A percentile compares a stretch with the other conserved stretches of the same genome.
These are phyloP conservation scores for Octonoba sinensis DNA, from an alignment of 2,888 invertebrate genomes.

Conservation along the genomic window DNA sequence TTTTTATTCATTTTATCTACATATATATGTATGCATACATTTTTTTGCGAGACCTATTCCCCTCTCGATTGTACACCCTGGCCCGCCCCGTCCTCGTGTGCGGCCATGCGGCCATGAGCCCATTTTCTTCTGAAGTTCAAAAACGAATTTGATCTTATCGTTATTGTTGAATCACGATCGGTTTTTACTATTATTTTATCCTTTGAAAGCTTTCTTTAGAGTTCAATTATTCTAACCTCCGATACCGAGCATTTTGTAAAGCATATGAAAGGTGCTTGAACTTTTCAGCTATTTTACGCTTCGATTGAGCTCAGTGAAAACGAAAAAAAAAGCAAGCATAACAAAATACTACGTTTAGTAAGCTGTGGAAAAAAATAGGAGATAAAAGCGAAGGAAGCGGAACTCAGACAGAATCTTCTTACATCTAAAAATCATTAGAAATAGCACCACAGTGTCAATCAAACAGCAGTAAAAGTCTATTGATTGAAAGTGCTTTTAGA, in stretches of 20 bases:
- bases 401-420: slow-evolving; percentile 19
- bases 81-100: no score
- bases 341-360: slow-evolving; percentile 24
- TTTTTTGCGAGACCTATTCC: no score
- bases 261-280: slow-evolving; percentile 21
- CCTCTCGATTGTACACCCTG: no score
- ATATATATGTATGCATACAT: no score
- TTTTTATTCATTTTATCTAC: no score
- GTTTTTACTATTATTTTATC: no score
- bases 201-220: neutral
- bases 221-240: neutral
- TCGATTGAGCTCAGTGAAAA: slow-evolving; percentile 4
- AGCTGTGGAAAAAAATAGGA: slow-evolving; percentile 5
- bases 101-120: no score
- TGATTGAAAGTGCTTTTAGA: slow-evolving; percentile 5
- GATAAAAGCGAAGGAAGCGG: slow-evolving; percentile 10
- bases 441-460: slow-evolving; percentile 26
- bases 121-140: no score
- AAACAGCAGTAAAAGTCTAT: slow-evolving; percentile 11
- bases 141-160: no score
- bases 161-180: no score
- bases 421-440: slow-evolving; percentile 9
- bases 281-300: slow-evolving; percentile 29
- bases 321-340: slow-evolving; percentile 8
- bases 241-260: neutral